Base-by-base conservation (phyloP, 2,113 vertebrate species). In the Siniperca chuatsi region DNA sequence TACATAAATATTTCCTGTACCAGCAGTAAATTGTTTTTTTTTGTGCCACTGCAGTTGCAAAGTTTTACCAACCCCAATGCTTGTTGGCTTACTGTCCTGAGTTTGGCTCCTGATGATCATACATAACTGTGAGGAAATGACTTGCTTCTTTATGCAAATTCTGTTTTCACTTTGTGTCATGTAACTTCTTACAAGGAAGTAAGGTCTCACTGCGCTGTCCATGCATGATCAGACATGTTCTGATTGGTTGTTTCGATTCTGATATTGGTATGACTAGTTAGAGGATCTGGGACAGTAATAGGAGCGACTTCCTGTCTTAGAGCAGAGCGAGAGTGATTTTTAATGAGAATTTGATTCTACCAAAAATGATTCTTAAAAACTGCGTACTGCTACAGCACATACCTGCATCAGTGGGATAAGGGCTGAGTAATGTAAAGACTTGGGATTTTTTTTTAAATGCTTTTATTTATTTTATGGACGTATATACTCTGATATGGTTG, bases 1-100 rank as follows among this genome's bases (percentile, higher is more conserved):
- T 87, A 0, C 3, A 40, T 33, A 83, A 76, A 79, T 77, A 81
- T 42, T 88, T 89, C 48, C 25, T 20, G 33, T 20, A 12, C 6
- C 16, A 44, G 25, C 60, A 67, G 33, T 52, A 5, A 75, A 66
- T 29, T 6, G 7, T 54, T 25, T 40, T 55, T 66, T 25, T 40
- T 35, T 80, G 21, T 61, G 61, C 7, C 37, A 11, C 15, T 71
- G 40, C 8, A 55, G 4, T 69, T 44, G 65, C 16, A 76, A 10
- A 23, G 46, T 57, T 66, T 48, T 15, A 55, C 11, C 54, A 52
- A 50, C 20, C 21, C 29, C 21, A 33, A 15, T 20, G n/a, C 54
- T 60, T 40, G 25, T 33, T 68, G 52, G 37, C 57, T 50, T 8
- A 37, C 21, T 37, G 18, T 23, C 40, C 23, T 35, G 54, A 16